Evolutionary conservation across 1,140 invertebrate genomes (phyloP), one percentile per base, ranked within the genome.

Genomic region (Anthonomus grandis): DNA sequence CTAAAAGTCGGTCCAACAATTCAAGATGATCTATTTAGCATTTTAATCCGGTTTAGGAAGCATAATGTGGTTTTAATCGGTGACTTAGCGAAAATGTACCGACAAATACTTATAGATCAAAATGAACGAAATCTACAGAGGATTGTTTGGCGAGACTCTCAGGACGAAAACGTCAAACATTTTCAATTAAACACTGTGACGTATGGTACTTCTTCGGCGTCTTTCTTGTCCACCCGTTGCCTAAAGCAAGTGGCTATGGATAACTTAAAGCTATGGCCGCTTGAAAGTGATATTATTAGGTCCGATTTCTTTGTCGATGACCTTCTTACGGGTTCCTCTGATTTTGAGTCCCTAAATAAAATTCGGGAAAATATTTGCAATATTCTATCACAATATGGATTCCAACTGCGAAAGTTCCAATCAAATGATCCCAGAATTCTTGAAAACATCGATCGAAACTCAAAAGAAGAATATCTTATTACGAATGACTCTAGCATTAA

Each of bases 1-100:
- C 39, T 67, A 12, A 56, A 52, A 15, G 19, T 57, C 5, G 70
- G 71, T n/a, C 68, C 71, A 3, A 62, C 36, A 4, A 49, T 73
- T 23, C 70, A 72, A 34, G 56, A 68, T 31, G 61, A 70, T 31
- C 21, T 74, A 18, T 48, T 62, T 22, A 15, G 39, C 9, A 56
- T 72, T 22, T 12, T 74, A 5, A 13, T 68, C 0, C 60, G 68
- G 2, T 75, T 73, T 55, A 41, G 71, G 34, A 57, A 59, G 13
- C 67, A 71, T 48, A 49, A 54, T 36, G 8, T 13, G 24, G 71
- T 67, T 0, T 52, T 76, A 4, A 60, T 59, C 4, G 67, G 60
- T 0, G 76, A 77, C 55, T 68, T 76, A 18, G 59, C 59, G 24
- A 74, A 76, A 63, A 76, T 76, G 71, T 77, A 71, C 54, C 58